Evolutionary conservation across 2,888 invertebrate species (phyloP), one percentile per base, ranked within the genome.

Genomic region (Entomobrya proxima): DNA sequence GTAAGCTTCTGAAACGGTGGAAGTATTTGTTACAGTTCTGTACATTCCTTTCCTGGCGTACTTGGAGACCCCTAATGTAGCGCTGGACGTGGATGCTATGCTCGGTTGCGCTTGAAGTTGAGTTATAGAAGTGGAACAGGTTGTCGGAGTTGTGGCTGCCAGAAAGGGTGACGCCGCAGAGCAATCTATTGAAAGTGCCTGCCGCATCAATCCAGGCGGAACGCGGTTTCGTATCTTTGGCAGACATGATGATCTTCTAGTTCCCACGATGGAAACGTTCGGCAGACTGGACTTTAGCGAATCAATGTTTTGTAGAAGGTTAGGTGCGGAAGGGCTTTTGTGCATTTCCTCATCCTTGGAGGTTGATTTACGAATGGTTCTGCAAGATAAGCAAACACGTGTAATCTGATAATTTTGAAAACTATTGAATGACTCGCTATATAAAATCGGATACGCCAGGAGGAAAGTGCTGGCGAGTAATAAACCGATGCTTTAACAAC

Each of bases 161-260:
- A 86, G 82, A 47, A 88, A 86, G 18, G 89, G 88, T 21, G 89
- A 88, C 27, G 87, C 85, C 9, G 86, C 58, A 1, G 89, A 88
- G 77, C 88, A 90, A 64, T 90, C 90, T 24, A 90, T 88, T 13
- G 90, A 90, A 82, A 89, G 83, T 18, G 90, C 85, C 80, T 89
- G 89, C 32, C 88, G 72, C 40, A 89, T 61, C 35, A 88, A 47
- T n/a, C 67, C 76, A 47, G 89, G 86, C 13, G 89, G 89, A 58
- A 87, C 86, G 18, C 87, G 27, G 58, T 88, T 83, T 72, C 86
- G 78, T 75, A 84, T 69, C 81, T 89, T 89, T 37, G 89, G 88
- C n/a, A 89, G 58, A 77, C 87, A 87, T 24, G 87, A 87, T 18
- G 87, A 83, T 69, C 89, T 37, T 58, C 89, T 75, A 21, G 82